Base-by-base conservation (phyloP, 2,797 vertebrate species). In the Coracias cyanogaster region DNA sequence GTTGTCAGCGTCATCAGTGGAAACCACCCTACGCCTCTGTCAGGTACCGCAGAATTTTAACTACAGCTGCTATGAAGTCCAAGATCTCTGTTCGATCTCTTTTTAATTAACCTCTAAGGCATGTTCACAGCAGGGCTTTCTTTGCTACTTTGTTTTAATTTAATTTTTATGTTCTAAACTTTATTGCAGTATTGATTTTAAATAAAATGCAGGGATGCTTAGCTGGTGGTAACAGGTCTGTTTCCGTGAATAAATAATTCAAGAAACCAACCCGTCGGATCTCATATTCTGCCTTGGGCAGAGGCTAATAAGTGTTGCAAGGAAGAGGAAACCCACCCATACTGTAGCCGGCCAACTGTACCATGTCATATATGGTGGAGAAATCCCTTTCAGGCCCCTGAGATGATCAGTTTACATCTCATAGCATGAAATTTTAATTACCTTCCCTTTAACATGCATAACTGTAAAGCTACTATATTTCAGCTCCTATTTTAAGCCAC, bases 361-460 rank as follows among this genome's bases (percentile, higher is more conserved):
- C 86, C 71, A 19, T 95, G 60, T 86, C 64, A 33, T 91, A 41
- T 22, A 37, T 54, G 9, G 33, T 29, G n/a, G 41, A 96, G 88
- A 91, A 94, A 92, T 78, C 64, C 49, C 52, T 80, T 89, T 82
- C 67, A 82, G 83, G 37, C 71, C 81, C 61, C 19, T 87, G 78
- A 95, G 90, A 89, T 92, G 78, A 86, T 94, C 88, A 67, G 37
- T 94, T 96, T 96, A 80, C 83, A 72, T 78, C 81, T 80, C 71
- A 54, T 67, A 71, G 82, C 91, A 89, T 94, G 90, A 92, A 62
- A 94, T 92, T 90, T 95, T 95, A 92, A 96, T 96, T 96, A 89
- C 55, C 86, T 95, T 90, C 93, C 73, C 49, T 93, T 89, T 89
- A 95, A 48, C 78, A 89, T 74, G 86, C 64, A 10, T 86, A 95